Conservation (phyloP, 1,140 invertebrate genomes). For the Coenobita brevimanus region DNA sequence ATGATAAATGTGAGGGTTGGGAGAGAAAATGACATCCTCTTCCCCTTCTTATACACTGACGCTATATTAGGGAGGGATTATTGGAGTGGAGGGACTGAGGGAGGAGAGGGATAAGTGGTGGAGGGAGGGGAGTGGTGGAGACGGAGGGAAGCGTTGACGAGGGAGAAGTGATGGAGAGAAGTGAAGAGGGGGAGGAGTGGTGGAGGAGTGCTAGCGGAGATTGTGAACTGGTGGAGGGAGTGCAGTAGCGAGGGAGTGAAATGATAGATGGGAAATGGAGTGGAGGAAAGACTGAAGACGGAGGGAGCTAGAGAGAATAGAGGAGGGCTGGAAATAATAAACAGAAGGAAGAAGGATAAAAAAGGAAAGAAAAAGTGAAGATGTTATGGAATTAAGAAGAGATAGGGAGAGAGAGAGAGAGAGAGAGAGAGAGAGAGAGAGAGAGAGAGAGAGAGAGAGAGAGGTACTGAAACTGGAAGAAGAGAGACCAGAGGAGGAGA, state of each 20-base stretch:
- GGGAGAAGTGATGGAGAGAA: neutral
- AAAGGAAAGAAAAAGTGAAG: neutral
- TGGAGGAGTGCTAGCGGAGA: neutral
- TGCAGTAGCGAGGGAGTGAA: neutral
- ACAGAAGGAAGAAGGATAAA: neutral
- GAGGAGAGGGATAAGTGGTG: neutral
- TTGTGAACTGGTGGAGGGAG: neutral
- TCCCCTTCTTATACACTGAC: too few relatives aligned
- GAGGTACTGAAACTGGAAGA: neutral
- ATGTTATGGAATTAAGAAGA: too few relatives aligned
- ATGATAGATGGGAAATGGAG: neutral
- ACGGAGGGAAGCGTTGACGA: neutral
- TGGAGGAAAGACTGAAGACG: neutral
- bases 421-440: slow-evolving; percentile 30
- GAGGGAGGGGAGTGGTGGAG: neutral
- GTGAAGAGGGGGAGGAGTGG: neutral
- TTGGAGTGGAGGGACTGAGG: neutral
- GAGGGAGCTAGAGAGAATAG: neutral
- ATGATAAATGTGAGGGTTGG: neutral
- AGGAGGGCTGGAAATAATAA: neutral
- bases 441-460: slow-evolving; percentile 10
- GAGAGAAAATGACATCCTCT: neutral
- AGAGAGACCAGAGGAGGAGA: neutral
- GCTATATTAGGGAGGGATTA: too few relatives aligned
- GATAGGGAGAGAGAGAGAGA: too few relatives aligned